These are phyloP conservation scores for Linnaemya vulpina DNA, from an alignment of 2,888 invertebrate genomes.

Conservation along the genomic window DNA sequence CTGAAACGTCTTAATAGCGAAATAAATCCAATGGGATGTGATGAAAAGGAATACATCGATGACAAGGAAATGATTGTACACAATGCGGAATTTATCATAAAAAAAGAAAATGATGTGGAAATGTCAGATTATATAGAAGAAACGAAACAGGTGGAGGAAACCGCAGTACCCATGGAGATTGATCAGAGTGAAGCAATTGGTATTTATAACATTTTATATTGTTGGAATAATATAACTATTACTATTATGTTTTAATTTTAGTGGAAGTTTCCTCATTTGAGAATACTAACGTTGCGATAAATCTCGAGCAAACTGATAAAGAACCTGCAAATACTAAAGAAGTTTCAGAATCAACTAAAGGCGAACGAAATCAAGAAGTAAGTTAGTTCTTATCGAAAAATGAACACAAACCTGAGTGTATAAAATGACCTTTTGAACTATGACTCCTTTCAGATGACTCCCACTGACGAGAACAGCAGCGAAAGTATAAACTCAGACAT, in stretches of 20 bases:
- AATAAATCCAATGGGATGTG: slow-evolving; percentile 40
- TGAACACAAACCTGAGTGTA: neutral
- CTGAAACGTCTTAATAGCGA: slow-evolving; percentile 72
- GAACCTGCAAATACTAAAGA: neutral
- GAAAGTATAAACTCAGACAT: slow-evolving; percentile 74
- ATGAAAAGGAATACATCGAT: slow-evolving; percentile 47
- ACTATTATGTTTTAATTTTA: neutral
- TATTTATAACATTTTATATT: neutral
- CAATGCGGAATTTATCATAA: slow-evolving; percentile 37
- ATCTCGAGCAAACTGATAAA: neutral
- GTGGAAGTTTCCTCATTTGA: neutral
- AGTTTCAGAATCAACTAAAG: neutral
- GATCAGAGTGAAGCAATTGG: slow-evolving; percentile 3
- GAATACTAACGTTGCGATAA: neutral
- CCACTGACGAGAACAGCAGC: slow-evolving; percentile 62
- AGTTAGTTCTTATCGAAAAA: slow-evolving; percentile 7
- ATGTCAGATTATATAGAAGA: neutral
- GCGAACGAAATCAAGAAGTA: neutral
- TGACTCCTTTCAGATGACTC: neutral
- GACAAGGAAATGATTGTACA: slow-evolving; percentile 56
- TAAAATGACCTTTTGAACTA: neutral
- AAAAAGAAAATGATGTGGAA: slow-evolving; percentile 15
- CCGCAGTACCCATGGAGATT: neutral
- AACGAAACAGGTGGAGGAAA: neutral
- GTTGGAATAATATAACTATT: too few relatives aligned